Base-by-base conservation (phyloP, 2,888 invertebrate species). In the Drosophila prostipennis region DNA sequence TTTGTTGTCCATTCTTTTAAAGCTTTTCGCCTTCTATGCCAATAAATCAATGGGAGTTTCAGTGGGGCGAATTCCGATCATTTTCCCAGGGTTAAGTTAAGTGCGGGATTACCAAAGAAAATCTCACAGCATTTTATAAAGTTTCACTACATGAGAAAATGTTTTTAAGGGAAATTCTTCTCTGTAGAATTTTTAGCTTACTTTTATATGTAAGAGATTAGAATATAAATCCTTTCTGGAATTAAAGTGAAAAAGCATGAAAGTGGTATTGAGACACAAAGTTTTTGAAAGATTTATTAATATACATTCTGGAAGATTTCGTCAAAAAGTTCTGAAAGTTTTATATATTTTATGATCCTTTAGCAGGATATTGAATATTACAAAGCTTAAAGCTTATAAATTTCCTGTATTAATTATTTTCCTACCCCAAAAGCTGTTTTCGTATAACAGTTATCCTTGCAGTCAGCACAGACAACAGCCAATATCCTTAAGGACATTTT, bases 31-130 rank as follows among this genome's bases (percentile, higher is more conserved):
- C 51, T 64, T 52, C 49, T 54, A 56, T 40, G 19, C 46, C 39
- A 77, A 83, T 82, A 83, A 82, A 83, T 82, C 81, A 82, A 73
- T 69, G 58, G 75, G 68, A 63, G 78, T 72, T 78, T 73, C 65
- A 58, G 56, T 64, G 48, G 60, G 55, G 39, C 56, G 64, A 65
- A 83, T 83, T 49, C 69, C 74, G 56, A 54, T 56, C 72, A 83
- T 81, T 74, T 60, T 64, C 70, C 53, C 70, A 64, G 70, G 64
- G 40, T 42, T 46, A 53, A 53, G 29, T 53, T 42, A 58, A 49
- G 61, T 59, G 64, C 45, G 64, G 60, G 40, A 48, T 48, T 54
- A 63, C 16, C 7, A n/a, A n/a, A 37, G 34, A 46, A 65, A 56
- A 49, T 65, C 32, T n/a, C 6, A 51, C n/a, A 53, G n/a, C 39